Conservation (phyloP, 2,888 invertebrate genomes). For the Hydrotaea diabolus region DNA sequence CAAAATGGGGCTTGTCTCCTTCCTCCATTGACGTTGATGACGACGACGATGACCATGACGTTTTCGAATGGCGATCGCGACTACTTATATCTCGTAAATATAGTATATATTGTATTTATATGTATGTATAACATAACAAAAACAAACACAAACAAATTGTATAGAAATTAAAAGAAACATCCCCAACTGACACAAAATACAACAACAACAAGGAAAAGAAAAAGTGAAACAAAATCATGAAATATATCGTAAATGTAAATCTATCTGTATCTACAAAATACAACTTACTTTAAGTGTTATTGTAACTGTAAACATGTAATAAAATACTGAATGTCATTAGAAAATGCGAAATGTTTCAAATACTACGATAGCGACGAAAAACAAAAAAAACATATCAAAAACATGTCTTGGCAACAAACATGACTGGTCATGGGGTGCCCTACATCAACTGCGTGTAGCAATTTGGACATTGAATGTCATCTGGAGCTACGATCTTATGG, state of each 20-base stretch:
- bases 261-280: constrained; percentile 17
- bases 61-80: neutral
- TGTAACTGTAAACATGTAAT: constrained; percentile 68
- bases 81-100: constrained; percentile 22
- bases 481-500: no score
- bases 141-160: neutral
- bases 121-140: constrained; percentile 63
- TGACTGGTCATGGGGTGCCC: neutral
- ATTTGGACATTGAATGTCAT: neutral
- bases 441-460: neutral
- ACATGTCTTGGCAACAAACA: neutral
- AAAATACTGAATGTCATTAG: constrained; percentile 69
- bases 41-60: neutral
- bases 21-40: constrained; percentile 11
- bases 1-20: no score
- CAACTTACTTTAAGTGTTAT: constrained; percentile 60
- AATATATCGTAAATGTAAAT: constrained; percentile 39
- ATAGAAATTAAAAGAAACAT: constrained; percentile 32
- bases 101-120: constrained; percentile 46
- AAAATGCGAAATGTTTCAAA: constrained; percentile 7
- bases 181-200: constrained; percentile 34
- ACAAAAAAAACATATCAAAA: constrained; percentile 33
- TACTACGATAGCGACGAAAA: constrained; percentile 16
- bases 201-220: constrained; percentile 17
- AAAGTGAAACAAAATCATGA: constrained; percentile 19